Evolutionary conservation across 2,888 invertebrate species (phyloP), one percentile per base, ranked within the genome.

Genomic region (Polydrusus cervinus): DNA sequence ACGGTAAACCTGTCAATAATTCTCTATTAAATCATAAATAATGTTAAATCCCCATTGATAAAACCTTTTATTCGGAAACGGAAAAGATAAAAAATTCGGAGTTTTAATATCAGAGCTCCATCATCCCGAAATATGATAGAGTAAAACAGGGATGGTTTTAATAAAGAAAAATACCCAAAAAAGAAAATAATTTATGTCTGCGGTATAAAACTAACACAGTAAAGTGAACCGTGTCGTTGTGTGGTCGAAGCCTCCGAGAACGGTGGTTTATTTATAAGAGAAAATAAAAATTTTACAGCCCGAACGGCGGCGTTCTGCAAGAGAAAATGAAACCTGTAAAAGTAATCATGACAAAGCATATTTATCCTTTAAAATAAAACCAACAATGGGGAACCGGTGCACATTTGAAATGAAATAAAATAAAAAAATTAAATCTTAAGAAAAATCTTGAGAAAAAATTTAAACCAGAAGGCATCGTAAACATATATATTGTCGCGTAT

Each of bases 211-310:
- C 57, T 57, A 38, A 57, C 34, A 38, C 57, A 60, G 34, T 60
- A 60, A 60, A 60, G 38, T 60, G 38, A 60, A 38, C 57, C 57
- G 38, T 60, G 57, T 60, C 57, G 38, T 60, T 60, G 38, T 38
- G 38, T 60, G 57, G 30, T 38, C 38, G 38, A 60, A 55, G 38
- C 16, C 57, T 14, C 38, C 16, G 38, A 60, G 38, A n/a, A 38
- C 3, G n/a, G 57, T 18, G 57, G 57, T 60, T 60, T 60, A 60
- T 60, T 60, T 38, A 34, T 60, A 60, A 18, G 38, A 18, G 16
- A 38, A 60, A 60, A 60, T 60, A 60, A 60, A 60, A 60, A 18
- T 60, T 60, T 38, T 38, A 60, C 57, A 60, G 10, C 57, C 34
- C 1, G 34, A 34, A 1, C 25, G 5, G 25, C 38, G 40, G 1